These are phyloP conservation scores for Porites lutea DNA, from an alignment of 64 coral and sea anemone species.

Conservation along the genomic window DNA sequence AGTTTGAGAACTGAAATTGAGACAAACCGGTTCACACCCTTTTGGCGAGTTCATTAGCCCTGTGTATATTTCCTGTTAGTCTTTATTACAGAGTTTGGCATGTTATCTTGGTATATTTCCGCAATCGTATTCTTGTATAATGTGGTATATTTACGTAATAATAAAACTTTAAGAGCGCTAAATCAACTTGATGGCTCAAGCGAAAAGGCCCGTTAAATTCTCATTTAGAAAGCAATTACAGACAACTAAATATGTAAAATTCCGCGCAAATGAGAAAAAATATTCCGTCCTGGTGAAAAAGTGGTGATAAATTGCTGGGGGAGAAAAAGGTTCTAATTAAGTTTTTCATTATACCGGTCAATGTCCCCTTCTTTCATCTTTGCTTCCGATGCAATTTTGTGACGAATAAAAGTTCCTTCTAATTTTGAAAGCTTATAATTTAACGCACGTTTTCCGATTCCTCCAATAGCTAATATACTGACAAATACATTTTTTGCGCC, in stretches of 20 bases:
- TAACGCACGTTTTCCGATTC: slow-evolving; percentile 71
- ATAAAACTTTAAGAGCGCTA: slow-evolving; percentile 95
- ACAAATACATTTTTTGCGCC: slow-evolving; percentile 18
- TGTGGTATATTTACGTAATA: slow-evolving; percentile 92
- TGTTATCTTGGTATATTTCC: slow-evolving; percentile 93
- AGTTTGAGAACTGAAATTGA: slow-evolving; percentile 33
- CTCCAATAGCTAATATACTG: slow-evolving; percentile 84
- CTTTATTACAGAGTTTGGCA: slow-evolving; percentile 86
- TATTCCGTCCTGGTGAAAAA: slow-evolving; percentile 3
- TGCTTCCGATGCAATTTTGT: slow-evolving; percentile 85
- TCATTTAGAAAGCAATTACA: slow-evolving; percentile 95
- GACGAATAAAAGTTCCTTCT: slow-evolving; percentile 58
- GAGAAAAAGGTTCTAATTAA: slow-evolving; percentile 82
- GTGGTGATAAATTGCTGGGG: slow-evolving; percentile 60
- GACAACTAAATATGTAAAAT: slow-evolving; percentile 82
- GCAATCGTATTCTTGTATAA: slow-evolving; percentile 65
- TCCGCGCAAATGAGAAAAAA: slow-evolving; percentile 59
- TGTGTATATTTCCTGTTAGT: slow-evolving; percentile 97
- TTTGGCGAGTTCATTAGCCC: slow-evolving; percentile 88
- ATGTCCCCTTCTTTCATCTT: slow-evolving; percentile 49
- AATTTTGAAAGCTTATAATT: slow-evolving; percentile 62
- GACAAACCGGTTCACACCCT: slow-evolving; percentile 44
- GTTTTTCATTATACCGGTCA: slow-evolving; percentile 59
- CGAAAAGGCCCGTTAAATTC: slow-evolving; percentile 92
- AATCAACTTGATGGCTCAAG: slow-evolving; percentile 85